These are phyloP conservation scores for Graphium colonna DNA, from an alignment of 2,888 invertebrate species.

Conservation along the genomic window DNA sequence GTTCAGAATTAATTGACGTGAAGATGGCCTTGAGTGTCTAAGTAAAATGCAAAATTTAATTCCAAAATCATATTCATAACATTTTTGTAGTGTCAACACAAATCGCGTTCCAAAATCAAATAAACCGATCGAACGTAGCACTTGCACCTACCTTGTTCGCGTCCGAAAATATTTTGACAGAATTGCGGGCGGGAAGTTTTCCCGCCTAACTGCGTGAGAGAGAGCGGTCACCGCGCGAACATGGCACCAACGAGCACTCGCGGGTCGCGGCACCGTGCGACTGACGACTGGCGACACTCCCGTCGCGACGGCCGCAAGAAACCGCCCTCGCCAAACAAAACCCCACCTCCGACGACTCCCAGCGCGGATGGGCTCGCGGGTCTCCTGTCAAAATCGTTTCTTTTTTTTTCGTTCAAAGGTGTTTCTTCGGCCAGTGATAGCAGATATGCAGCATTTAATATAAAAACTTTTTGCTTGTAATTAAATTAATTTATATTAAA, in stretches of 20 bases:
- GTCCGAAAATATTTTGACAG: conserved; percentile 79
- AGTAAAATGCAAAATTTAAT: too few relatives aligned
- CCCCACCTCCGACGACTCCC: conserved; percentile 53
- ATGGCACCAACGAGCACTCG: conserved; percentile 53
- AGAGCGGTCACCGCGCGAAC: conserved; percentile 72
- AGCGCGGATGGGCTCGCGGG: neutral
- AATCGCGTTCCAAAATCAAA: neutral
- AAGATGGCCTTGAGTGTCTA: too few relatives aligned
- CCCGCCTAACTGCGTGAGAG: conserved; percentile 66
- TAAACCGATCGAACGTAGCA: neutral
- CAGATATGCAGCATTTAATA: too few relatives aligned
- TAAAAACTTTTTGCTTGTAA: too few relatives aligned
- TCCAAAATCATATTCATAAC: too few relatives aligned
- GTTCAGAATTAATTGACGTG: too few relatives aligned
- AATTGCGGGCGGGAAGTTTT: conserved; percentile 72
- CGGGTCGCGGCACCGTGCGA: conserved; percentile 51
- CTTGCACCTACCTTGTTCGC: conserved; percentile 71
- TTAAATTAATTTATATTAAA: too few relatives aligned
- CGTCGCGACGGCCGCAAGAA: conserved; percentile 52
- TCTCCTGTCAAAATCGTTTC: neutral
- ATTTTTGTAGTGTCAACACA: too few relatives aligned
- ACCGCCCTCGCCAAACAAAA: conserved; percentile 78
- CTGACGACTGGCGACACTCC: conserved; percentile 43
- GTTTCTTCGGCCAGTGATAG: too few relatives aligned
- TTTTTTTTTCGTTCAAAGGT: neutral